Evolutionary conservation across 2,888 invertebrate species (phyloP), one percentile per base, ranked within the genome.

Genomic region (Monopis laevigella): DNA sequence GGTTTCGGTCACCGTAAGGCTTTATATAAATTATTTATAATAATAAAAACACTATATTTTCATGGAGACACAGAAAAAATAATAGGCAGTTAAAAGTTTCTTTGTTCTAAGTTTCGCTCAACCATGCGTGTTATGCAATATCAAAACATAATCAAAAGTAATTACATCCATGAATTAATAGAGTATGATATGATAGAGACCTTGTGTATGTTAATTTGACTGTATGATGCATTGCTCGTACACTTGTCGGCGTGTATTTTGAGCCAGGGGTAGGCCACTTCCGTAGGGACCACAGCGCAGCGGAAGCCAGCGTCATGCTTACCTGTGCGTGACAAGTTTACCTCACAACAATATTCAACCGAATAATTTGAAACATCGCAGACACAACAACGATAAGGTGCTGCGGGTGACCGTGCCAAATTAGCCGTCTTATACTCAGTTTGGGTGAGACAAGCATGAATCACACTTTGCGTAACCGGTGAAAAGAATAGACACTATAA

Each of bases 291-390:
- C 54, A 43, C 26, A 51, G 44, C 26, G 51, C 36, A 54, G 63
- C 71, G 75, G 75, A 77, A 66, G 70, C 61, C 45, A 51, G 51
- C 62, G 74, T 71, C 72, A 77, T 67, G 78, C 72, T 53, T 58
- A 63, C 50, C 59, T 58, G 56, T 55, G 65, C 74, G 62, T 70
- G 70, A 69, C 74, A 69, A 46, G 58, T 62, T 71, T 71, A 66
- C 71, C 58, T 63, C 72, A 72, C 63, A 51, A 47, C 48, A 46
- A 45, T 52, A 40, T 36, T 48, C 45, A 52, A 45, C 48, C 53
- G 59, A 47, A 56, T 51, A 48, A 52, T 55, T 54, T 40, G 45
- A 54, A 53, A 40, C 13, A 27, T 49, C 28, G 39, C 24, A 26
- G 18, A 40, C 14, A 11, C 27, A 40, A 27, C 17, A 34, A 27